Percentiles rank a stretch among this genome's conserved stretches.
These are phyloP conservation scores for Bedellia somnulentella DNA, from an alignment of 2,888 invertebrate species.

Conservation along the genomic window DNA sequence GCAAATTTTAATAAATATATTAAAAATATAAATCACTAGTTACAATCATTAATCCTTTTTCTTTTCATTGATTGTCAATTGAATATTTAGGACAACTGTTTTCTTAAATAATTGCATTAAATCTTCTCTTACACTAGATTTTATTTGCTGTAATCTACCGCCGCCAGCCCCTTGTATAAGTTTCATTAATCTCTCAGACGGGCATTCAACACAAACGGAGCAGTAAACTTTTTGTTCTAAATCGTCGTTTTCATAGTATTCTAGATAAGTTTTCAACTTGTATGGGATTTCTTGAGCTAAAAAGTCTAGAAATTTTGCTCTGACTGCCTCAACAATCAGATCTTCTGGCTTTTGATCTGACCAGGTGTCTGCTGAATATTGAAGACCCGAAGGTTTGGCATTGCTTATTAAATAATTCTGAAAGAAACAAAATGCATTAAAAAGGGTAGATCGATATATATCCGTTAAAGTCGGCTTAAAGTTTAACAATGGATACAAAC, in stretches of 20 bases:
- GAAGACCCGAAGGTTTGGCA: slow-evolving; percentile 69
- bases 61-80: slow-evolving; percentile 25
- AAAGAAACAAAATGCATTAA: slow-evolving; percentile 13
- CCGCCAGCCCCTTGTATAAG: slow-evolving; percentile 71
- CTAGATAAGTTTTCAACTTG: slow-evolving; percentile 63
- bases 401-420: slow-evolving; percentile 70
- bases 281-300: slow-evolving; percentile 89
- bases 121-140: slow-evolving; percentile 64
- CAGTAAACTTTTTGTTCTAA: slow-evolving; percentile 45
- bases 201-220: slow-evolving; percentile 66
- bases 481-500: too few relatives aligned
- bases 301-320: slow-evolving; percentile 82
- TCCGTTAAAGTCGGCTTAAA: too few relatives aligned
- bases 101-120: slow-evolving; percentile 67
- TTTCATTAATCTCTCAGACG: slow-evolving; percentile 62
- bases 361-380: slow-evolving; percentile 66
- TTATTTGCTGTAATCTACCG: slow-evolving; percentile 71
- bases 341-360: slow-evolving; percentile 74
- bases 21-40: too few relatives aligned
- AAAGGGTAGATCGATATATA: too few relatives aligned
- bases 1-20: too few relatives aligned
- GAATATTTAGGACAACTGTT: slow-evolving; percentile 43
- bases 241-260: slow-evolving; percentile 64
- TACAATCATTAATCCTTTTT: too few relatives aligned
- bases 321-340: slow-evolving; percentile 73